Evolutionary conservation across 2,888 invertebrate species (phyloP).

Genomic region (Tenthredo amoena): DNA sequence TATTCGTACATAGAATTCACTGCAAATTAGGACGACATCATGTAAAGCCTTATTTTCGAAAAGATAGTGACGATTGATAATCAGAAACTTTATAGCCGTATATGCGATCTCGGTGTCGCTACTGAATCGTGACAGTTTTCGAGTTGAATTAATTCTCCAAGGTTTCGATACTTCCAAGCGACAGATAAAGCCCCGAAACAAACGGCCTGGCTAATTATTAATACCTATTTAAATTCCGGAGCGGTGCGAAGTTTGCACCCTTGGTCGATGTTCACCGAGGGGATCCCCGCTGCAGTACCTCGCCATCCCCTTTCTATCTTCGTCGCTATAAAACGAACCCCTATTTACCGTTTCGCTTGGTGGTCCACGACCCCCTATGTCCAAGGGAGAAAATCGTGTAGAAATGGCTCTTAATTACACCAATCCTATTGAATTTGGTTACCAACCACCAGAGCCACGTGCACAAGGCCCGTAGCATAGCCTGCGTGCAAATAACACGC

Average conservation of each 20-base stretch:
- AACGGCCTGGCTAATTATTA: slow-evolving; percentile 50
- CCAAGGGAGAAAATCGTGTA: slow-evolving; percentile 72
- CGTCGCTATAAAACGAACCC: slow-evolving; percentile 61
- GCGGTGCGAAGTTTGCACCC: slow-evolving; percentile 47
- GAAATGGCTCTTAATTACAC: slow-evolving; percentile 78
- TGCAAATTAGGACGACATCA: neutral
- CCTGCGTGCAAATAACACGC: slow-evolving; percentile 36
- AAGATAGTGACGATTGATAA: neutral
- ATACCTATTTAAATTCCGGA: slow-evolving; percentile 53
- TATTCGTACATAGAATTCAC: neutral
- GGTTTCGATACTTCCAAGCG: neutral
- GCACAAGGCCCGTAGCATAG: slow-evolving; percentile 58
- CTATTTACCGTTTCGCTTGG: slow-evolving; percentile 71
- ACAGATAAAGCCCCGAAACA: slow-evolving; percentile 16
- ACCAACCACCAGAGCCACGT: slow-evolving; percentile 68
- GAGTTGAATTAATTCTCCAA: neutral
- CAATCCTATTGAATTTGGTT: slow-evolving; percentile 76
- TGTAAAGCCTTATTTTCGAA: neutral
- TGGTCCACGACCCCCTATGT: slow-evolving; percentile 58
- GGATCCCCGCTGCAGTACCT: slow-evolving; percentile 20
- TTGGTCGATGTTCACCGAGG: slow-evolving; percentile 2
- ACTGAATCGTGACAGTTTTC: neutral
- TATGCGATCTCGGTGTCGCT: neutral
- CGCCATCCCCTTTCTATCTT: slow-evolving; percentile 48
- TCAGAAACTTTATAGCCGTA: neutral